Evolutionary conservation across 2,888 invertebrate genomes (phyloP), one percentile per base, ranked within the genome.

Genomic region (Mythimna vitellina): DNA sequence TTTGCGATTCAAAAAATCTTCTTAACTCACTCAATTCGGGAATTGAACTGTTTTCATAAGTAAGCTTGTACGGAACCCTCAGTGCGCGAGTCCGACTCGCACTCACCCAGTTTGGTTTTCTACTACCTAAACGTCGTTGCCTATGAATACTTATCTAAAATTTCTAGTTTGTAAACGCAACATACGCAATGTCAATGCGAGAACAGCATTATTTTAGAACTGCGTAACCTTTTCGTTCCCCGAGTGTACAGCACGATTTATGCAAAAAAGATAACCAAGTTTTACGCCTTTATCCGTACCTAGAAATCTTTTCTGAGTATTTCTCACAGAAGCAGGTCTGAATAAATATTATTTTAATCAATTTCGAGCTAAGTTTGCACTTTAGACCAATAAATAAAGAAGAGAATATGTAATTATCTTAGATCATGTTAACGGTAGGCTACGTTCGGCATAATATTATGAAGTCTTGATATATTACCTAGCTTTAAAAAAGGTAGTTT

Each of bases 181-280:
- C 35, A 29, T 1, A 1, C 10, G 10, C 12, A 1, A 6, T 35
- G 5, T 5, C 6, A 22, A 12, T 62, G 25, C 4, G 17, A 20
- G 14, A 49, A 22, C 2, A 1, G n/a, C 49, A n/a, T 8, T 20
- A 32, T 32, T 53, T 6, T 3, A 25, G 3, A 71, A 25, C 14
- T 53, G 54, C 12, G 20, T 6, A 29, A 6, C 35, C 4, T 9
- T 32, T 49, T 57, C 12, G 1, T 32, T 42, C 70, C 54, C 8
- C 22, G 20, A 46, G n/a, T 76, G 77, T 46, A 17, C 17, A 17
- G 5, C 46, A 54, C 35, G 10, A 35, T 77, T 22, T 70, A 70
- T 70, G 56, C 42, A 80, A 75, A 79, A 76, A 80, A 74, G 60
- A 76, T 56, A 25, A 61, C 51, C 29, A 61, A 38, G 75, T 65